Conservation (phyloP, 1,140 invertebrate species). For the Papilio xuthus region DNA sequence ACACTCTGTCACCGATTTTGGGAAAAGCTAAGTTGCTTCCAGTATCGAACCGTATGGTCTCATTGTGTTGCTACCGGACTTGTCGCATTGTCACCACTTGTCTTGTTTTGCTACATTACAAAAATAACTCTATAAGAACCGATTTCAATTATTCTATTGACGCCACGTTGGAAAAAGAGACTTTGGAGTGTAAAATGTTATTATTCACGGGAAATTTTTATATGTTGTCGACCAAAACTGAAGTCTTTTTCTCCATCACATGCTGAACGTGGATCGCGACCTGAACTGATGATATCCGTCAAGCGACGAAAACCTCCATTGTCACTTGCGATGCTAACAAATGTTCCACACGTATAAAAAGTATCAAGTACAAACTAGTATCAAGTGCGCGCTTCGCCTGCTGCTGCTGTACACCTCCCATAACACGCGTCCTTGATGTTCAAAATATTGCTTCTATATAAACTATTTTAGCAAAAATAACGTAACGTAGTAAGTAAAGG, state of each 20-base stretch:
- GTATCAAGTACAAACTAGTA: slow-evolving; percentile 36
- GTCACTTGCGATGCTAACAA: slow-evolving; percentile 16
- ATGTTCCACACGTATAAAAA: slow-evolving; percentile 38
- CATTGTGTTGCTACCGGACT: slow-evolving; percentile 30
- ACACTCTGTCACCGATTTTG: background rate
- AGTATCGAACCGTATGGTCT: background rate
- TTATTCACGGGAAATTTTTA: background rate
- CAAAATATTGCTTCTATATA: slow-evolving; percentile 59
- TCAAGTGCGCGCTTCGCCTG: slow-evolving; percentile 28
- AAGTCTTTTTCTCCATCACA: slow-evolving; percentile 34
- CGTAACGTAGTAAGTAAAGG: slow-evolving; percentile 55
- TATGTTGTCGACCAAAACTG: background rate
- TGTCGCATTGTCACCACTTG: slow-evolving; percentile 44
- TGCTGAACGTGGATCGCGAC: background rate
- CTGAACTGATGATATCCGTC: background rate
- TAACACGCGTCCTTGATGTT: slow-evolving; percentile 41
- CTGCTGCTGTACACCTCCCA: slow-evolving; percentile 25
- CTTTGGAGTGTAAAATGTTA: slow-evolving; percentile 43
- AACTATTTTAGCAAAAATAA: slow-evolving; percentile 70
- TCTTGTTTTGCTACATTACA: slow-evolving; percentile 52
- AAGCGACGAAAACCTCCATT: background rate
- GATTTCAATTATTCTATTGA: slow-evolving; percentile 48
- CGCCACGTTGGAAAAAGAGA: slow-evolving; percentile 45
- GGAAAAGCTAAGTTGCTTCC: background rate
- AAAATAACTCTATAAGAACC: slow-evolving; percentile 58